Conservation (phyloP, 2,888 invertebrate genomes). For the Pogonocherus hispidulus region DNA sequence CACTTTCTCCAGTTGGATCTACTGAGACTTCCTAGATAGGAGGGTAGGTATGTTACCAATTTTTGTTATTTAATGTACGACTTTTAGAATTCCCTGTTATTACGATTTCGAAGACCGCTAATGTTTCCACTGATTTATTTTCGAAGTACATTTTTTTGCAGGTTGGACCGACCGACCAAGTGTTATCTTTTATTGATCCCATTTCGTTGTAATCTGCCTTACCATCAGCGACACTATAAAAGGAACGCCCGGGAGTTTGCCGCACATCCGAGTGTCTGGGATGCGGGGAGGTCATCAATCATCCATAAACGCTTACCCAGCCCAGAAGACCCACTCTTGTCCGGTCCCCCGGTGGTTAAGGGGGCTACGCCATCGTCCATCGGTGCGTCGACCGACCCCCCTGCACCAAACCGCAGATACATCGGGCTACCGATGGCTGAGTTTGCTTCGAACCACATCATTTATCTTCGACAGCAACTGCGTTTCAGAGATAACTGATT, state of each 20-base stretch:
- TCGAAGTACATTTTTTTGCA: too few species aligned
- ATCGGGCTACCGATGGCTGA: conserved; percentile 24
- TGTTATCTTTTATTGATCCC: conserved; percentile 5
- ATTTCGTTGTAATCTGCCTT: conserved; percentile 13
- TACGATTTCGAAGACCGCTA: too few species aligned
- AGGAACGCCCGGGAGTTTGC: conserved; percentile 23
- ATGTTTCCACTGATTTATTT: too few species aligned
- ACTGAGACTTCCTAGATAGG: too few species aligned
- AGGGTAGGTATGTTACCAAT: too few species aligned
- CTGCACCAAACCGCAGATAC: conserved; percentile 22
- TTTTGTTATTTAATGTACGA: too few species aligned
- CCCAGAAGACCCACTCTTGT: conserved; percentile 13
- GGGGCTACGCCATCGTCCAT: too few species aligned
- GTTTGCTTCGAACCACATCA: conserved; percentile 37
- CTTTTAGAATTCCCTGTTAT: too few species aligned
- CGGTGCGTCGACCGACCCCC: conserved; percentile 26
- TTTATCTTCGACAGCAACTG: conserved; percentile 48
- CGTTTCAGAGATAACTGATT: conserved; percentile 41
- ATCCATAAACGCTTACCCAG: conserved; percentile 22
- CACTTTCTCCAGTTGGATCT: too few species aligned
- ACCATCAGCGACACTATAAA: conserved; percentile 13
- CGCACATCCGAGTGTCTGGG: conserved; percentile 7
- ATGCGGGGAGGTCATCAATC: conserved; percentile 25
- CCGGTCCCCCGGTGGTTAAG: too few species aligned
- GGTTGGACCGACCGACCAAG: neutral